Evolutionary conservation across 2,888 invertebrate genomes (phyloP), one percentile per base, ranked within the genome.

Genomic region (Limnephilus marmoratus): DNA sequence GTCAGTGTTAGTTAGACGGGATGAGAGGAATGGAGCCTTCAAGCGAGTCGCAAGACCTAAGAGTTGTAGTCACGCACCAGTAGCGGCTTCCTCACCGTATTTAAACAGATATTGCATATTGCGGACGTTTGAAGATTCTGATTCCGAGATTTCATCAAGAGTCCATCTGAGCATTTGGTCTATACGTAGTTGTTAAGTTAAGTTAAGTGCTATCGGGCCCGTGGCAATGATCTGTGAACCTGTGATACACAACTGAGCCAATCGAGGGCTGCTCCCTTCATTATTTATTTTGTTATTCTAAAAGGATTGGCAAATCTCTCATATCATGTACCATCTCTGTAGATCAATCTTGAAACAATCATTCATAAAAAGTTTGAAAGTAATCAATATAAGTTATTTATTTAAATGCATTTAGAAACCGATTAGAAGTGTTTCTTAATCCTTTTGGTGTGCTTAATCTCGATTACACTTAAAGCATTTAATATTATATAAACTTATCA

Each of bases 151-250:
- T 88, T 82, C 91, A 91, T 93, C 89, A 85, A 24, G 83, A 86
- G 91, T 91, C 91, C 88, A 88, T 90, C 81, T 45, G 34, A 31
- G 85, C 91, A 91, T 91, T 88, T 37, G 49, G 90, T 90, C 90
- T 91, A 68, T 91, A 12, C 12, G 45, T 45, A 87, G 91, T 34
- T 68, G 86, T 45, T 93, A 92, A 82, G 92, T 91, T 91, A 83
- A 88, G 91, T 90, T 93, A 93, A 90, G 93, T n/a, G 86, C 92
- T 91, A 93, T 93, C 93, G 93, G 93, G 93, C 93, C 93, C 90
- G 93, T 93, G 93, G 93, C 93, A 93, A 93, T 93, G 93, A 93
- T 93, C 90, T 93, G 93, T 92, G 91, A 93, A 93, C 93, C 93
- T 93, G 93, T 93, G 93, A 93, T 93, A 93, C 91, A 93, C 93